Evolutionary conservation across 1,140 invertebrate genomes (phyloP), one percentile per base, ranked within the genome.

Genomic region (Brevipalpus yothersi): DNA sequence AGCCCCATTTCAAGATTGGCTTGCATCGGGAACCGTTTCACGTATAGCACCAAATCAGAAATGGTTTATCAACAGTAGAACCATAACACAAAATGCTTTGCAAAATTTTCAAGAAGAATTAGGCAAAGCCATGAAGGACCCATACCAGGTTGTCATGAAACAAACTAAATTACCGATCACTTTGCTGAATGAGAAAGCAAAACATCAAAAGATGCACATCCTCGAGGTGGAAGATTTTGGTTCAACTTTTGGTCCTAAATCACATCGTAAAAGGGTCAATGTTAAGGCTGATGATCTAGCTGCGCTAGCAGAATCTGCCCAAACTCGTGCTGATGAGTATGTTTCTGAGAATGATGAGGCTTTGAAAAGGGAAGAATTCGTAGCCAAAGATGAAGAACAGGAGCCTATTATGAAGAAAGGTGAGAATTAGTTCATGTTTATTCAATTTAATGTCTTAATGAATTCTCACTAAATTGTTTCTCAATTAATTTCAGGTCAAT

Each of bases 41-140:
- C 76, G 94, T 55, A 83, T 99, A 9, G 93, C 96, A 72, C 95
- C 95, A 9, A 94, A 88, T 64, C 85, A 90, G 67, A 91, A 86
- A 71, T 99, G 95, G 95, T 99, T 99, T 75, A 91, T 76, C 5
- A 79, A 79, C 66, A 80, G 77, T 10, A 68, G 74, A 65, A 75
- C 78, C 4, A 89, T 99, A 65, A 84, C 86, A 0, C 93, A 99
- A 73, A 82, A 80, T 68, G 84, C 89, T 5, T 72, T 99, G 39
- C 94, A 99, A 75, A 91, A 87, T 66, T 99, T 99, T 70, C 91
- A 98, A 75, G 83, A 86, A 57, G 90, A 95, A 73, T 79, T 99
- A 67, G 88, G 86, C 41, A 86, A 86, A 66, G 92, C 84, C 39
- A 77, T 92, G 51, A 89, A 84, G 67, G 90, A 99, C 75, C 93